Percentiles rank a stretch among this genome's conserved stretches.
Evolutionary conservation across 2,113 vertebrate species (phyloP).

Genomic region (Entomyzon cyanotis): DNA sequence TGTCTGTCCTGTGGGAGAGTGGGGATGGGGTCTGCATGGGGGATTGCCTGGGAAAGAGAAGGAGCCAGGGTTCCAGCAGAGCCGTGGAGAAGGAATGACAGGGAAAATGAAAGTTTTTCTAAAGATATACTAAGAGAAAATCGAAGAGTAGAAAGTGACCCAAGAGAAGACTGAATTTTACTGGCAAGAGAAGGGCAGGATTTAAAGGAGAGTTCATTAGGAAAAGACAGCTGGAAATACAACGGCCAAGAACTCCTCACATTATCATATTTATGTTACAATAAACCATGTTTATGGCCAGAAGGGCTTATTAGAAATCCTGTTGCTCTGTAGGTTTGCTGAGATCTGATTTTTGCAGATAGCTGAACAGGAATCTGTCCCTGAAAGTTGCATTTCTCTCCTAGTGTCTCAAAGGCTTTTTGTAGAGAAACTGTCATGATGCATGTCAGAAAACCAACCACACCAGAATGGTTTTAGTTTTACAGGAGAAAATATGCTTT

Average conservation of each 20-base stretch:
- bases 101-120: not conserved
- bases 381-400: not conserved
- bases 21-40: rapidly evolving
- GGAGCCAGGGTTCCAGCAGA: not conserved
- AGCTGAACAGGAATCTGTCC: not conserved
- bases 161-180: not conserved
- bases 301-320: not conserved
- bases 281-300: conserved; percentile 32
- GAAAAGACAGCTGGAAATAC: not conserved
- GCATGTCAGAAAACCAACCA: conserved; percentile 8
- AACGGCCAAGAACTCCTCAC: not conserved
- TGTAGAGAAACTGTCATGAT: not conserved
- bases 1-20: not conserved
- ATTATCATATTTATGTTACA: conserved; percentile 22
- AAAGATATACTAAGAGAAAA: not conserved
- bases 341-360: not conserved
- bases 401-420: not conserved
- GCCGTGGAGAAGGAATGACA: not conserved
- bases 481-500: not conserved
- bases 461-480: not conserved
- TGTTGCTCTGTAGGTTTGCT: not conserved
- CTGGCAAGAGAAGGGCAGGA: not conserved
- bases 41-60: not conserved
- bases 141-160: not conserved
- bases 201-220: conserved; percentile 18